phyloP scores from a whole-genome alignment of 2,113 vertebrate species.

The Calidris pygmaea region DNA sequence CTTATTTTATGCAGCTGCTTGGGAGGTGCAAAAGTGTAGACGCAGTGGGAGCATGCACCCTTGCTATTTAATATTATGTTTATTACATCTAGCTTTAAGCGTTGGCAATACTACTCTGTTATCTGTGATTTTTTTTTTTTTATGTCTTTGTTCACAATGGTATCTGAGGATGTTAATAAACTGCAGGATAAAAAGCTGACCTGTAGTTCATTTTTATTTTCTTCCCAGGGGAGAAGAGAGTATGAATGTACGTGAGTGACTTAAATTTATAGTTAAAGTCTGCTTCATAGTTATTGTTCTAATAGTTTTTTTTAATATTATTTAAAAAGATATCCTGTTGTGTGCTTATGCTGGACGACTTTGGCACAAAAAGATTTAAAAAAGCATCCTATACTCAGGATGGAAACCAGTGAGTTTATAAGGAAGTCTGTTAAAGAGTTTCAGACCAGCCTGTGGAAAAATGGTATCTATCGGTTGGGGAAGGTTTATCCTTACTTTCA shows the following conservation, averaged over 20 bases:
- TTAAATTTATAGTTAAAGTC: neutral
- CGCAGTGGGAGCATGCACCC: neutral
- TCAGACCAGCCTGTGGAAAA: neutral
- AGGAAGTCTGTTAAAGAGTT: neutral
- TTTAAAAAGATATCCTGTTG: neutral
- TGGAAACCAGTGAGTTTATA: neutral
- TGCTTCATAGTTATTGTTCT: neutral
- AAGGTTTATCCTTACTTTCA: neutral
- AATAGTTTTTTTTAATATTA: neutral
- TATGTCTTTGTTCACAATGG: neutral
- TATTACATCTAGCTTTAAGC: neutral
- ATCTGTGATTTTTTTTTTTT: neutral
- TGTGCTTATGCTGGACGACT: neutral
- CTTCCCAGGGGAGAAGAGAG: neutral
- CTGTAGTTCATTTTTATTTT: neutral
- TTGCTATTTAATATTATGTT: slow-evolving; percentile 5
- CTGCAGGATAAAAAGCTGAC: neutral
- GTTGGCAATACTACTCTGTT: neutral
- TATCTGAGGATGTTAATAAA: neutral
- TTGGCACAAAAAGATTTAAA: neutral
- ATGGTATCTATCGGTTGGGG: neutral
- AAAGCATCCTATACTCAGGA: neutral
- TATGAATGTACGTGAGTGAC: neutral
- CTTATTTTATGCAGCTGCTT: neutral
- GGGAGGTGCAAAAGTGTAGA: neutral